These are phyloP conservation scores for Paramormyrops hopkinsi DNA, from an alignment of 2,797 vertebrate genomes.

Conservation along the genomic window DNA sequence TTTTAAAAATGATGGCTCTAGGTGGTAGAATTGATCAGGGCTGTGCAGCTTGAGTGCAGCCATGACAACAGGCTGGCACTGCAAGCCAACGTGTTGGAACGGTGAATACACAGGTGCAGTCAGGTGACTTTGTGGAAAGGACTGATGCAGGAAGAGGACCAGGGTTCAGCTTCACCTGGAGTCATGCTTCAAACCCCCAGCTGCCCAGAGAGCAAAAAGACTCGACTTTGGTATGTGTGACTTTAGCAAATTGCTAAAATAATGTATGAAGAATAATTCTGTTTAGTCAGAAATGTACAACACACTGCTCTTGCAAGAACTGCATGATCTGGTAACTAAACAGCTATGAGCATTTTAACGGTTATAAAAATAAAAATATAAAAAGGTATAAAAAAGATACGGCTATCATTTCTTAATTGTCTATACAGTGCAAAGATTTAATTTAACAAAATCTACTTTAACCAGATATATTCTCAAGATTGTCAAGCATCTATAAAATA, in stretches of 20 bases:
- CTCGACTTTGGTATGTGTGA: not conserved
- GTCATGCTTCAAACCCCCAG: not conserved
- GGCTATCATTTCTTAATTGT: not conserved
- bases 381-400: not conserved
- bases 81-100: not conserved
- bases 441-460: not conserved
- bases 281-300: not conserved
- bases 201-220: not conserved
- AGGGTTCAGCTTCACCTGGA: not conserved
- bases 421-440: not conserved
- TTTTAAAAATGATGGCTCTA: constrained; percentile 3
- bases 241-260: not conserved
- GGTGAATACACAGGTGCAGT: not conserved
- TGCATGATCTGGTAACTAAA: not conserved
- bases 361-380: not conserved
- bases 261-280: not conserved
- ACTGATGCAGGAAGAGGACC: not conserved
- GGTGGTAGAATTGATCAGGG: not conserved
- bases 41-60: not conserved
- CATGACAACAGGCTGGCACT: not conserved
- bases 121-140: not conserved
- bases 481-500: not conserved
- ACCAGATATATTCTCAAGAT: not conserved
- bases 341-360: not conserved
- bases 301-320: not conserved